Evolutionary conservation across 1,140 invertebrate genomes (phyloP), one percentile per base, ranked within the genome.

Genomic region (Yoshiicerus persimilis): DNA sequence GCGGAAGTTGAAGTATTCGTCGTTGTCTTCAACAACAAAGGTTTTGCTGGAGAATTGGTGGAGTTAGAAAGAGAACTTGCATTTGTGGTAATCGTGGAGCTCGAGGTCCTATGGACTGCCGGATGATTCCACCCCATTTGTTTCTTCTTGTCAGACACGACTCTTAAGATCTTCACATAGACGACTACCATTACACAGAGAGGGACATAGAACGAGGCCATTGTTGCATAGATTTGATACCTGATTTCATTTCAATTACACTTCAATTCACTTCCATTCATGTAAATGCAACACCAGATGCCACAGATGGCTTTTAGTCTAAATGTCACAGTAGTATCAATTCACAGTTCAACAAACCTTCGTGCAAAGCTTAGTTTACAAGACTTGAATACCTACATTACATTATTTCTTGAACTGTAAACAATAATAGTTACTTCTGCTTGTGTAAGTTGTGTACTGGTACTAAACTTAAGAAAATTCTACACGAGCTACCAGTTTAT

Each of bases 161-260:
- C 89, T 75, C 95, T 94, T 92, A 98, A 97, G 92, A 98, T 98
- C 93, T 97, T 97, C 92, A 97, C 96, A 92, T 98, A 98, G 2
- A 98, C 92, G 87, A 96, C 95, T 30, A 98, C 95, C 97, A 98
- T 98, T 66, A 98, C 96, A 86, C 96, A 94, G 34, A 98, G 92
- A 0, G 97, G 97, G 90, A 98, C 95, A 93, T 98, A 98, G 93
- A 98, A 98, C 70, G 96, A 97, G 41, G 96, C 96, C 87, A 97
- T 93, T 1, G 97, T 98, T 36, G 97, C 97, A 92, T 98, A 98
- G 77, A 98, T 96, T 93, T 97, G 96, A 93, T 96, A 98, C 89
- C 95, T 91, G 88, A 3, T 27, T 38, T 1, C 23, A 84, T 47
- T 84, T 38, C 34, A 80, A 80, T 80, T 16, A 11, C 16, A 77